Base-by-base conservation (phyloP, 2,797 vertebrate species). In the Thamnophis elegans region DNA sequence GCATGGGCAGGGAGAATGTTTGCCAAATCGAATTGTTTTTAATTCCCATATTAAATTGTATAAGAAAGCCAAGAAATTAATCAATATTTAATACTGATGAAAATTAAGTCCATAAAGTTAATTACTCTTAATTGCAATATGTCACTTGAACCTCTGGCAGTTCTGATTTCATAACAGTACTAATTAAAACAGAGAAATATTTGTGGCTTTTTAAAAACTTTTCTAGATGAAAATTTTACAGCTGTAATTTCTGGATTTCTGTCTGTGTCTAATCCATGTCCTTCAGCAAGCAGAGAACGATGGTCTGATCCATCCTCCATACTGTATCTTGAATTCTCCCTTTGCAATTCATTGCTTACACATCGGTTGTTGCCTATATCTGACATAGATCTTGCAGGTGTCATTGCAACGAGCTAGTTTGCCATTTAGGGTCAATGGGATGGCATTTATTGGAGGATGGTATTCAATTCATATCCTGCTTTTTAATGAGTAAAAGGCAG, bases 71-170 rank as follows among this genome's bases (percentile, higher is more conserved):
- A 94, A 62, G 11, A 51, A 85, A 90, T 89, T 0, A 62, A 0
- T 68, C 89, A 73, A n/a, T 86, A 65, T 90, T 93, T 87, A 32
- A 22, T 91, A 89, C 59, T 51, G 25, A 13, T 60, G 85, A 88
- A 78, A 78, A 20, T 87, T 56, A 6, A 90, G 16, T 68, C 42
- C 36, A 73, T 89, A 85, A 60, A 53, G 3, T 89, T 91, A 62
- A 91, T 82, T 85, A 32, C 28, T 85, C 86, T 62, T 91, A 91
- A 13, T 91, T 91, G 13, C 14, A 59, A 59, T 60, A 42, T 78
- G n/a, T 53, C 60, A 87, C 54, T 58, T 26, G 22, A 78, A 28
- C n/a, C 60, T 55, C 53, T 58, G 59, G n/a, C n/a, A 25, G 5
- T 90, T 59, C 28, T n/a, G 9, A 32, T 60, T 88, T 36, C 28